Percentiles rank a stretch among this genome's conserved stretches.
Conservation (phyloP, 1,140 invertebrate genomes). For the Calycopis cecrops region DNA sequence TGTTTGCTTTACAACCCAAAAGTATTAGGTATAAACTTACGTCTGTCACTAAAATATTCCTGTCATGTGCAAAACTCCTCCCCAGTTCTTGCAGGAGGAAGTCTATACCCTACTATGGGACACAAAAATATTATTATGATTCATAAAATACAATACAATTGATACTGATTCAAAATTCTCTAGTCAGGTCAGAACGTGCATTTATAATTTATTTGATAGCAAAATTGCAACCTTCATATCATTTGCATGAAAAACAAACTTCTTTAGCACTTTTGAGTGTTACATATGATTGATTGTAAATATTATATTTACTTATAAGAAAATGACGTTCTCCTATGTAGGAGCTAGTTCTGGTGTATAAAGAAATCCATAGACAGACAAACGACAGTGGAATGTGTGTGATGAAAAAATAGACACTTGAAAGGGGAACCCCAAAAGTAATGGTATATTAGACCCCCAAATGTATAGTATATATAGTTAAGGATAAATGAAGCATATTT, state of each 20-base stretch:
- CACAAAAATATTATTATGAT: no score
- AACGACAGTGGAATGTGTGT: conserved; percentile 9
- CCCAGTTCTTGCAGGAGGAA: no score
- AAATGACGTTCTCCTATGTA: neutral
- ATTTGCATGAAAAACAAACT: conserved; percentile 52
- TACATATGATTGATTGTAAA: conserved; percentile 18
- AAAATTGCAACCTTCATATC: conserved; percentile 42
- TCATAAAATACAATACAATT: neutral
- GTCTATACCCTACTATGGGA: no score
- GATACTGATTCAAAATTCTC: conserved; percentile 53
- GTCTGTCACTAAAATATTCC: no score
- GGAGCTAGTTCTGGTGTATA: conserved; percentile 7
- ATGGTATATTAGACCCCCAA: conserved; percentile 29
- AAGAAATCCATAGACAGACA: conserved; percentile 1
- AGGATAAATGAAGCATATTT: conserved; percentile 55
- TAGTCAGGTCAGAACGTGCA: conserved; percentile 62
- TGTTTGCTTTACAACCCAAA: no score
- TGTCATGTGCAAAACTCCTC: no score
- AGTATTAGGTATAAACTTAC: no score
- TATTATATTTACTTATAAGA: conserved; percentile 15
- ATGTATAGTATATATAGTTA: conserved; percentile 42
- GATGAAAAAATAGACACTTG: conserved; percentile 11
- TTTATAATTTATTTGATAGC: conserved; percentile 66
- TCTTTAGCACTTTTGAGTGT: conserved; percentile 18
- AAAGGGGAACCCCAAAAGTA: conserved; percentile 22